These are phyloP conservation scores for Antechinus flavipes DNA, from an alignment of 2,113 vertebrate genomes.

Conservation along the genomic window DNA sequence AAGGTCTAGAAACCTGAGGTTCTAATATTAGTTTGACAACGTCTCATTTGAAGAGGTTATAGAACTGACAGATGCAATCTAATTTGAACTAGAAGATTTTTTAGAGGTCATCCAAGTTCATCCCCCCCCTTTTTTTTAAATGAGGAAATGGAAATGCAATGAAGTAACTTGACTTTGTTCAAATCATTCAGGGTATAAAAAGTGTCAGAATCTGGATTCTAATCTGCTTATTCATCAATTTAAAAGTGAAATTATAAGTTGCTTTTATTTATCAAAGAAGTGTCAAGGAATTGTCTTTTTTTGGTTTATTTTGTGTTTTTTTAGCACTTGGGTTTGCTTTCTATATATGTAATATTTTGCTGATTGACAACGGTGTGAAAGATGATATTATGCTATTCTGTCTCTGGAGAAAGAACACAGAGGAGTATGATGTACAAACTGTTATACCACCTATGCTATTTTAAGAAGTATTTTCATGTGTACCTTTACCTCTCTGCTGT, in stretches of 20 bases:
- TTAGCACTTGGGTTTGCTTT: neutral
- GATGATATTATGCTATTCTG: neutral
- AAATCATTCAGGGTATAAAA: neutral
- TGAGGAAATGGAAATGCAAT: constrained; percentile 14
- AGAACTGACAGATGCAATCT: neutral
- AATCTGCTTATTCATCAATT: neutral
- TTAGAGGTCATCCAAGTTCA: neutral
- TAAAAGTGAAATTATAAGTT: neutral
- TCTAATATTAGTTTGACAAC: neutral
- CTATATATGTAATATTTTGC: too few species aligned
- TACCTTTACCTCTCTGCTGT: neutral
- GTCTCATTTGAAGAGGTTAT: neutral
- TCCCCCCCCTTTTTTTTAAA: neutral
- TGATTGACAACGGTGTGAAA: neutral
- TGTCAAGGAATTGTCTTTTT: neutral
- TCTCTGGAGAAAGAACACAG: neutral
- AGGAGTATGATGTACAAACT: neutral
- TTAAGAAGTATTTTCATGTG: neutral
- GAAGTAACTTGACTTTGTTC: neutral
- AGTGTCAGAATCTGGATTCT: neutral
- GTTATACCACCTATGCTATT: neutral
- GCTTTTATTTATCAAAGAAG: neutral
- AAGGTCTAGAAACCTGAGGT: neutral
- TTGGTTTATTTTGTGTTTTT: neutral
- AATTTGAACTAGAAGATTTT: neutral